Base-by-base conservation (phyloP, 1,140 invertebrate species). In the Camponotus vicinus region DNA sequence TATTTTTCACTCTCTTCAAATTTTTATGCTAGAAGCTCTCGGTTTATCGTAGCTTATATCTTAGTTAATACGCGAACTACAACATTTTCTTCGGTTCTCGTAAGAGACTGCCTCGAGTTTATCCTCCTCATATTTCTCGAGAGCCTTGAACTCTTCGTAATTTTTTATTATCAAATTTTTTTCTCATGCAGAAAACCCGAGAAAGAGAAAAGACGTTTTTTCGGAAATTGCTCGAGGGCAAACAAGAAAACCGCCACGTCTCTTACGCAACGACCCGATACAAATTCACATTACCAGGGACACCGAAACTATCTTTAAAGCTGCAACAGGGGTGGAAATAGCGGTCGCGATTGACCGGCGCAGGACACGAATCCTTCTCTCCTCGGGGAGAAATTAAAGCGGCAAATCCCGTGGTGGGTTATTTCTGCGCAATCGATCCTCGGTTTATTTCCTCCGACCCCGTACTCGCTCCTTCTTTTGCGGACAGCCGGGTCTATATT, bases 361-460 rank as follows among this genome's bases (percentile, higher is more conserved):
- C 42, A 61, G 32, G 55, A 61, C 8, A 45, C 69, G 55, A 83
- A 57, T 75, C 32, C 69, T 73, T 75, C 49, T 32, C 42, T 73
- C 55, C n/a, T 55, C 13, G 42, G 55, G 8, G 55, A 3, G 55
- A n/a, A 83, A 61, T 83, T 73, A 83, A 73, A 83, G 40, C 55
- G 79, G 69, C 40, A 42, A 73, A 49, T 83, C 79, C 67, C 79
- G n/a, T 61, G 55, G 42, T 57, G n/a, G 37, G 70, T 73, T 83
- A 83, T 83, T 83, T 83, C 79, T 73, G 67, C 32, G 67, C 79
- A 83, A 52, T 83, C 79, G 79, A 83, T 83, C 79, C 27, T 66
- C 37, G 27, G 69, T 83, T 83, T 42, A 45, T 83, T 71, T 27
- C 79, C 57, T 55, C 8, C 55, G 9, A 32, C 18, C 67, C 32